Evolutionary conservation across 2,113 vertebrate species (phyloP), one percentile per base, ranked within the genome.

Genomic region (Chunga burmeisteri): DNA sequence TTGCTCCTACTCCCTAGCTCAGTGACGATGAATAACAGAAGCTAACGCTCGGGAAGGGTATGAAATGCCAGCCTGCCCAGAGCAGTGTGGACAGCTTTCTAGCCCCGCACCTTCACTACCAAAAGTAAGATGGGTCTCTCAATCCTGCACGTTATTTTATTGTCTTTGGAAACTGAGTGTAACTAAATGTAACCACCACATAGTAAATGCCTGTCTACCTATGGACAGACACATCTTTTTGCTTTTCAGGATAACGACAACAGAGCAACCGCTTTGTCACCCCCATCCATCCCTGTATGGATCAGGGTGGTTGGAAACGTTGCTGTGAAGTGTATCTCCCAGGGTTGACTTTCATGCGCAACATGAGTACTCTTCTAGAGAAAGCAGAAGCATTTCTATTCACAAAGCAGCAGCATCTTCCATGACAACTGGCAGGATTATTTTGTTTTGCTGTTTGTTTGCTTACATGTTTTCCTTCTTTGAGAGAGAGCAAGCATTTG

Each of bases 391-490:
- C 53, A 56, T 77, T 88, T 86, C 66, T 72, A 36, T 72, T 72
- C 79, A 72, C 62, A 72, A 34, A 72, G 74, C 52, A 66, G 79
- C 62, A 88, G 59, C 50, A 17, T 58, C 70, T 80, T 36, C 91
- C 38, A 42, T 23, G 58, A 67, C 1, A 13, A 84, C 61, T 87
- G 65, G 56, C 77, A 94, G 73, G 32, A 25, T 87, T 86, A 52
- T 52, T 89, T 71, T 94, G 68, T 59, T 92, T 89, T 86, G 61
- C 32, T 95, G 47, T 59, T 95, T 93, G 42, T 78, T 84, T 93
- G 50, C 56, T 78, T 71, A 53, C 7, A 2, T 56, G 42, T 40
- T 86, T 86, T 92, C 40, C n/a, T 68, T 68, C 78, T 44, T 40
- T 58, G 50, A 49, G n/a, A 71, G 40, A 63, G 68, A 29, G n/a